Base-by-base conservation (phyloP, 2,797 vertebrate species). In the Anguilla anguilla region DNA sequence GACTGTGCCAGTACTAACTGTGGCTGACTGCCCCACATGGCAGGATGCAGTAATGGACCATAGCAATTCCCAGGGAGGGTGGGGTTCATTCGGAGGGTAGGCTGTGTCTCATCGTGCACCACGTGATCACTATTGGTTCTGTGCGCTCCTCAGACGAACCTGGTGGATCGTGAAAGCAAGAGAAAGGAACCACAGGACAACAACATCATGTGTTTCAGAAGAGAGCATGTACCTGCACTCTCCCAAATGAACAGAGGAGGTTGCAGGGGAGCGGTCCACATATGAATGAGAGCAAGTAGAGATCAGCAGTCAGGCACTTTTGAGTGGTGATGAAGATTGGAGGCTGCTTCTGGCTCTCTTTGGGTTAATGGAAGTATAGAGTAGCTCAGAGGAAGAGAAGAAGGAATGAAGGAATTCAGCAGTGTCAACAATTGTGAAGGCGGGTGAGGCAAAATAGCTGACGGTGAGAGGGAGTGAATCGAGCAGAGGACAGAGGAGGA, bases 351-450 rank as follows among this genome's bases (percentile, higher is more conserved):
- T 67, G 64, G 64, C 64, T 67, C 69, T 46, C 35, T 79, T 39
- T 43, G 39, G 19, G n/a, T 72, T 72, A 35, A 28, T 72, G 69
- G n/a, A 72, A 28, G 22, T 39, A 5, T 17, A 19, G 79, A n/a
- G 25, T 49, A n/a, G 79, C 79, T n/a, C 46, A 49, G 43, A 82
- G 19, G 39, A 51, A 51, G 46, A n/a, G 43, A 51, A 81, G 39
- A 25, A 51, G 79, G 35, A 51, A 39, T 77, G 28, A 82, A 79
- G 74, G 74, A 79, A 79, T 79, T 79, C 74, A 79, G 17, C 31
- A 79, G 31, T 79, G 74, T 79, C 74, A 39, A 43, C 74, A 79
- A 82, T 51, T 28, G 46, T 82, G 79, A 82, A 82, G 46, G 46
- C 51, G 79, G 35, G 5, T 46, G 74, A 49, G 19, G 43, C 9